A percentile compares a stretch with the other conserved stretches of the same genome.
Evolutionary conservation across 2,113 vertebrate genomes (phyloP).

Genomic region (Trochalopteron elliotii): DNA sequence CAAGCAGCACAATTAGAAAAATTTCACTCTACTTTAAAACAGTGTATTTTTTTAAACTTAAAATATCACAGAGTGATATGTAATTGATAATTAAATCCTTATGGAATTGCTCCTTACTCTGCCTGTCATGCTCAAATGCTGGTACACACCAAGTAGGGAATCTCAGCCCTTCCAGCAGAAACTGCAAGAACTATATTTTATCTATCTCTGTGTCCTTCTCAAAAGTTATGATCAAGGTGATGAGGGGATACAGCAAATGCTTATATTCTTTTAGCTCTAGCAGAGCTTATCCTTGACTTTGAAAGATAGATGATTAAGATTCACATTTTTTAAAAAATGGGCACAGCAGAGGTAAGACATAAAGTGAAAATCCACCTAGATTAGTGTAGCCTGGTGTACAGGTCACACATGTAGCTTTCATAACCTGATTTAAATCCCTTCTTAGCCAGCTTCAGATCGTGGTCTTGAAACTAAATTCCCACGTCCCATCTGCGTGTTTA

Average conservation of each 20-base stretch:
- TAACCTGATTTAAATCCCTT: not conserved
- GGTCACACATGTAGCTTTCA: not conserved
- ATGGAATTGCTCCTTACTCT: not conserved
- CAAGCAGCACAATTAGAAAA: not conserved
- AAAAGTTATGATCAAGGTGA: not conserved
- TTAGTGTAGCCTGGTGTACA: not conserved
- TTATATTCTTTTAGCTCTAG: not conserved
- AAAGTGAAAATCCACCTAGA: not conserved
- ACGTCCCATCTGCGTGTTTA: not conserved
- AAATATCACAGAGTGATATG: not conserved
- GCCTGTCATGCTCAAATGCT: not conserved
- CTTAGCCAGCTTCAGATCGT: not conserved
- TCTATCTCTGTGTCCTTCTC: not conserved
- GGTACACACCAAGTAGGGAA: accelerated
- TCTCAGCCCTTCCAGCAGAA: not conserved
- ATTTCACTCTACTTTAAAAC: not conserved
- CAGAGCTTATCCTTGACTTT: not conserved
- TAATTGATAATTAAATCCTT: not conserved
- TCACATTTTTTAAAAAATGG: not conserved
- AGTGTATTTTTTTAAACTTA: not conserved
- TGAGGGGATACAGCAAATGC: not conserved
- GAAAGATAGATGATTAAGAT: not conserved
- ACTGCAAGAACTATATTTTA: not conserved
- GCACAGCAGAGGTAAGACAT: not conserved
- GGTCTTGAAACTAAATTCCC: not conserved